Evolutionary conservation across 2,888 invertebrate genomes (phyloP), one percentile per base, ranked within the genome.

Genomic region (Synanthedon formicaeformis): DNA sequence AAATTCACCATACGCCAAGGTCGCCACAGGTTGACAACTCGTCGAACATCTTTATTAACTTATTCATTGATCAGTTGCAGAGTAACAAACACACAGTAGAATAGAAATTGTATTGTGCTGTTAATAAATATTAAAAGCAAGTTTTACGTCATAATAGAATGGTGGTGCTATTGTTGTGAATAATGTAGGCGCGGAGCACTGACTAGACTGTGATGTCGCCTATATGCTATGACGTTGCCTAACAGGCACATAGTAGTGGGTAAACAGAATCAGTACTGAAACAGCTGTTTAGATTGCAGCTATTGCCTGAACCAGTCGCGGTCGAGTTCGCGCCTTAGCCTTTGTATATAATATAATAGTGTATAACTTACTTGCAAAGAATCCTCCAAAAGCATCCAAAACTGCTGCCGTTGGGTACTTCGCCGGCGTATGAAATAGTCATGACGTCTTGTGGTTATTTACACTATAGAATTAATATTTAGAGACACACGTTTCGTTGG

Each of bases 381-480:
- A 95, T 95, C 88, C 93, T 92, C 95, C 95, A 96, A 88, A 96
- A 96, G 85, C 95, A 95, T 75, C 96, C 96, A 76, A 96, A 96
- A 86, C 93, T 94, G 89, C 95, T 95, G 75, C 95, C 95, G 81
- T 96, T 96, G 63, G 96, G 95, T 71, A 96, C 96, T 84, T 95
- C 94, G 72, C 94, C 94, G 68, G 95, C 94, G 88, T 96, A 96
- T 55, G 95, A 94, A 74, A 96, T 92, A 73, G 96, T 96, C 96
- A 96, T 96, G 73, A 73, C 73, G 75, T 70, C 66, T 72, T 67
- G 64, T 69, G 64, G 67, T 75, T 71, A 69, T 71, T 34, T 65
- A 72, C 77, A 76, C 78, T 72, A 73, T 71, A 65, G 70, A 73
- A 75, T 81, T 77, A 73, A 75, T 82, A 83, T 82, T 81, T 81